Evolutionary conservation across 2,888 invertebrate genomes (phyloP).

Genomic region (Dinocampus coccinellae): DNA sequence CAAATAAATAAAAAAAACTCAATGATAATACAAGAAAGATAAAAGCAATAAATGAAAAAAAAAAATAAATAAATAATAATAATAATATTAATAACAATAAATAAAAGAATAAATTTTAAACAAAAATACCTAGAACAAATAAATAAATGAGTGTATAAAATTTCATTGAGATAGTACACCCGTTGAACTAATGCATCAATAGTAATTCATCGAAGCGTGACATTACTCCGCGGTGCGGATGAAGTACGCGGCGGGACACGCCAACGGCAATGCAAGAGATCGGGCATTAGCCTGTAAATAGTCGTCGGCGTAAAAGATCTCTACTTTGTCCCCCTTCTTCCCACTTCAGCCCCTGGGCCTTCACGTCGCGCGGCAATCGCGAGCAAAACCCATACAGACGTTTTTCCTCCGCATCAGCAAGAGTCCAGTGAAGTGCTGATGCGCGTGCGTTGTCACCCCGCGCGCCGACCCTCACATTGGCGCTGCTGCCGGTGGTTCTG

Average conservation of each 20-base stretch:
- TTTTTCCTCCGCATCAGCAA: constrained; percentile 22
- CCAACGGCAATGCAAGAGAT: constrained; percentile 38
- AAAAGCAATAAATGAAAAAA: constrained; percentile 1
- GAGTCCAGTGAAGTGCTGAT: not conserved
- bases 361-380: constrained; percentile 27
- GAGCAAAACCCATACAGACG: constrained; percentile 3
- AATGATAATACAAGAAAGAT: not conserved
- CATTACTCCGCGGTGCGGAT: constrained; percentile 18
- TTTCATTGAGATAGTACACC: constrained; percentile 7
- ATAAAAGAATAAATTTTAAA: no score
- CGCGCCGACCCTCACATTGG: constrained; percentile 14
- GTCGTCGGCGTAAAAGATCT: constrained; percentile 38
- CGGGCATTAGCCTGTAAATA: constrained; percentile 46
- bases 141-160: not conserved
- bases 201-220: constrained; percentile 32
- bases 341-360: not conserved
- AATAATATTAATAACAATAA: no score
- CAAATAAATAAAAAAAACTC: not conserved
- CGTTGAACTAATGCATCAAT: constrained; percentile 15
- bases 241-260: constrained; percentile 21
- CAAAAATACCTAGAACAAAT: no score
- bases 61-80: constrained; percentile 1
- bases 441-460: constrained; percentile 40
- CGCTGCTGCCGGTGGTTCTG: constrained; percentile 15
- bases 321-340: constrained; percentile 26